Evolutionary conservation across 1,140 invertebrate species (phyloP).

Genomic region (Formica selysi): DNA sequence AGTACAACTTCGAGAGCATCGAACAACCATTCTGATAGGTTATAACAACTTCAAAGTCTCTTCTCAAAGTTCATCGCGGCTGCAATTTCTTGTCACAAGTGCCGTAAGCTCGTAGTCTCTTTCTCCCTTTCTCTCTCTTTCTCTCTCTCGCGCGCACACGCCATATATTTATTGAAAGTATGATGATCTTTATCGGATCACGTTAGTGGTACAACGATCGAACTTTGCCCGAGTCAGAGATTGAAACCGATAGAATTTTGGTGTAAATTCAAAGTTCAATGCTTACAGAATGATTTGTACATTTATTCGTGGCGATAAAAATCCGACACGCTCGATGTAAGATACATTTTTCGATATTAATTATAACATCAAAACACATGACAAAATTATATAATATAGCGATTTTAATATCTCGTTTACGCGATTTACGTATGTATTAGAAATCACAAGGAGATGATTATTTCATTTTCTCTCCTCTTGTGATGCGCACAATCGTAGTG

Average conservation of each 20-base stretch:
- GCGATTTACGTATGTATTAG: neutral
- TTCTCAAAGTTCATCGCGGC: conserved; percentile 54
- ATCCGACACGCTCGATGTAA: neutral
- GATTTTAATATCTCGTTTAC: neutral
- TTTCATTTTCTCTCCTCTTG: neutral
- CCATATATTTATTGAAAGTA: neutral
- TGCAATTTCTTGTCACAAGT: conserved; percentile 51
- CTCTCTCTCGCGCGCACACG: neutral
- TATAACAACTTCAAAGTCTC: conserved; percentile 63
- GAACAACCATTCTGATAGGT: conserved; percentile 44
- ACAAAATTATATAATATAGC: neutral
- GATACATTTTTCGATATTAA: neutral
- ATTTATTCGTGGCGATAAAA: neutral
- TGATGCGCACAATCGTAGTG: neutral
- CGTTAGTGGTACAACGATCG: neutral
- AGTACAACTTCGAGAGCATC: conserved; percentile 23
- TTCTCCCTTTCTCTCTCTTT: neutral
- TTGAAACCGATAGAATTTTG: neutral
- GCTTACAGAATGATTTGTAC: neutral
- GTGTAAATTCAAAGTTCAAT: neutral
- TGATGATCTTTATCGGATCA: neutral
- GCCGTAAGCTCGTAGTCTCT: conserved; percentile 23
- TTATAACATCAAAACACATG: neutral
- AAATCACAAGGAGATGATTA: neutral
- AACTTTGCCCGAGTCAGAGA: neutral